Evolutionary conservation across 2,113 vertebrate species (phyloP).

Genomic region (Carettochelys insculpta): DNA sequence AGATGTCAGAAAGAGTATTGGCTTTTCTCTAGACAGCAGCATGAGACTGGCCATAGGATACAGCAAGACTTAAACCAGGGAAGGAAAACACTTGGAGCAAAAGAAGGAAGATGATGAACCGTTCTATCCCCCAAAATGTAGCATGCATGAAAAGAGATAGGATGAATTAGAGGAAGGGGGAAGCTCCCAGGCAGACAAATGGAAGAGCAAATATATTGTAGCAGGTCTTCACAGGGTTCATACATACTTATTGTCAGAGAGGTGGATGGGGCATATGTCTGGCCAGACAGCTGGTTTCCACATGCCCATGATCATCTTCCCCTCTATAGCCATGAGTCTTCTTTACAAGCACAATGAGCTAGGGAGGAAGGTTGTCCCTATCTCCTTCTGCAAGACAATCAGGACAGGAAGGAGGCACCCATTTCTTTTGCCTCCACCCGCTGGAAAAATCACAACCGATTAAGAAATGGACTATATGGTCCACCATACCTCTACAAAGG

Average conservation of each 20-base stretch:
- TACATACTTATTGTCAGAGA: neutral
- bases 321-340: neutral
- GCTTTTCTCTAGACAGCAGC: neutral
- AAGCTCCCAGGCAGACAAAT: too few species aligned
- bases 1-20: neutral
- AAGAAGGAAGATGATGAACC: fast-evolving
- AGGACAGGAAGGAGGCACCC: neutral
- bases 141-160: neutral
- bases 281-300: neutral
- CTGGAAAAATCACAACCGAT: too few species aligned
- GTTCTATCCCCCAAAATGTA: fast-evolving
- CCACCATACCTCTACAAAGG: too few species aligned
- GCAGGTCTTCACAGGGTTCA: neutral
- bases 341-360: neutral
- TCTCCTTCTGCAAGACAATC: neutral
- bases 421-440: neutral
- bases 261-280: neutral
- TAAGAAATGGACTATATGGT: too few species aligned
- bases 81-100: neutral
- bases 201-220: neutral
- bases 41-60: neutral
- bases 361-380: neutral
- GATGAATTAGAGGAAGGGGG: too few species aligned
- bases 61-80: neutral
- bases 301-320: neutral